These are phyloP conservation scores for Reticulitermes lucifugus DNA, from an alignment of 2,888 invertebrate genomes.

Conservation along the genomic window DNA sequence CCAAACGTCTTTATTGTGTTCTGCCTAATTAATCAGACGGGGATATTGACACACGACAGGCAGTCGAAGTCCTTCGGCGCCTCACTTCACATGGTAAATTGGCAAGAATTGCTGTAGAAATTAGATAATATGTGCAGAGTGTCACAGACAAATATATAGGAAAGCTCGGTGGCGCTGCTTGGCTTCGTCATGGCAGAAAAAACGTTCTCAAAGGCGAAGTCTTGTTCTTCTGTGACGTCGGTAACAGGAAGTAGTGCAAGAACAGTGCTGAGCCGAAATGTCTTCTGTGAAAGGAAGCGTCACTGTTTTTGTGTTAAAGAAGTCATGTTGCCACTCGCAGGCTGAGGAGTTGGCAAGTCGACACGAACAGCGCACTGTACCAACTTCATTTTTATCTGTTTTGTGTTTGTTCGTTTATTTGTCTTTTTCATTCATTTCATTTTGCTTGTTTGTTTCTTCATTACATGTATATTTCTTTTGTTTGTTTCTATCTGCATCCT, in stretches of 20 bases:
- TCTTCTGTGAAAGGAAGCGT: background rate
- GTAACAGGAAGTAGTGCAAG: background rate
- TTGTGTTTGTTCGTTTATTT: no score
- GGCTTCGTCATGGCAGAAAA: background rate
- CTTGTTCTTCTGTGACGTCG: constrained; percentile 1
- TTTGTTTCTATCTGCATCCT: no score
- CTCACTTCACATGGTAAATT: background rate
- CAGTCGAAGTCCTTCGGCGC: no score
- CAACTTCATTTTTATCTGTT: no score
- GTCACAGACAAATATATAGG: constrained; percentile 11
- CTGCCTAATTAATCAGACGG: no score
- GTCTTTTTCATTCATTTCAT: no score
- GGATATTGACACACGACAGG: no score
- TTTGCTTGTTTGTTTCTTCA: no score
- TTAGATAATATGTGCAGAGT: background rate
- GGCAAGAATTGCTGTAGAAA: background rate
- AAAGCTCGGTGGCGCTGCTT: background rate
- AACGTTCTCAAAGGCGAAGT: background rate
- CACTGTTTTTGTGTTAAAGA: background rate
- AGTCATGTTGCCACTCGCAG: background rate
- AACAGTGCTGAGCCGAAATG: background rate
- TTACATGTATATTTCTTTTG: no score
- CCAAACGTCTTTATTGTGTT: no score
- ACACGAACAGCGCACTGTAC: no score
- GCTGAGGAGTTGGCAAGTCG: no score